Conservation (phyloP, 1,140 invertebrate genomes). For the Conus ventricosus region DNA sequence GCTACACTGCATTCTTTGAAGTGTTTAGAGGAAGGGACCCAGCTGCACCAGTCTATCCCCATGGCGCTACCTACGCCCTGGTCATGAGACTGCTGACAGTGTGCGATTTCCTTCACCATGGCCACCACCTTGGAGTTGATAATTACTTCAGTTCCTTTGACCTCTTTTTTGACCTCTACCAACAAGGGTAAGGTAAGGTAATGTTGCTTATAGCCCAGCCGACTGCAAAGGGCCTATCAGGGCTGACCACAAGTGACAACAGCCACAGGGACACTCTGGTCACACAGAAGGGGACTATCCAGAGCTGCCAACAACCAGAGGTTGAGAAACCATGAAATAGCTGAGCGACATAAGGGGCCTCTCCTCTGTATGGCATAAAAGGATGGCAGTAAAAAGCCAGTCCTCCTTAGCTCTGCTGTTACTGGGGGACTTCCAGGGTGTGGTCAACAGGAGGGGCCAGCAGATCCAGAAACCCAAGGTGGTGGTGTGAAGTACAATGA, state of each 20-base stretch:
- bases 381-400: slow-evolving; percentile 7
- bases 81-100: background rate
- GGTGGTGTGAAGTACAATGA: slow-evolving; percentile 10
- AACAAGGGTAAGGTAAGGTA: background rate
- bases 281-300: background rate
- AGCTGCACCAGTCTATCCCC: background rate
- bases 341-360: background rate
- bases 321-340: background rate
- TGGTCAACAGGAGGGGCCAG: slow-evolving; percentile 16
- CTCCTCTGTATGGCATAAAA: background rate
- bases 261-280: background rate
- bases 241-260: background rate
- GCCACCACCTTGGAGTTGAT: background rate
- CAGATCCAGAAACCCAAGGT: background rate
- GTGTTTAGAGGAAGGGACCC: slow-evolving; percentile 2
- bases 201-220: too few relatives aligned
- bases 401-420: background rate
- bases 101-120: background rate
- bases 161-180: background rate
- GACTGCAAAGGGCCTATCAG: too few relatives aligned
- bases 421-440: background rate
- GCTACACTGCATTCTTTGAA: slow-evolving; percentile 12
- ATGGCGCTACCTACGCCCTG: background rate
- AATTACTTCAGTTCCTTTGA: background rate
- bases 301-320: background rate